Conservation (phyloP, 2,888 invertebrate species). For the Tenthredo mesomela region DNA sequence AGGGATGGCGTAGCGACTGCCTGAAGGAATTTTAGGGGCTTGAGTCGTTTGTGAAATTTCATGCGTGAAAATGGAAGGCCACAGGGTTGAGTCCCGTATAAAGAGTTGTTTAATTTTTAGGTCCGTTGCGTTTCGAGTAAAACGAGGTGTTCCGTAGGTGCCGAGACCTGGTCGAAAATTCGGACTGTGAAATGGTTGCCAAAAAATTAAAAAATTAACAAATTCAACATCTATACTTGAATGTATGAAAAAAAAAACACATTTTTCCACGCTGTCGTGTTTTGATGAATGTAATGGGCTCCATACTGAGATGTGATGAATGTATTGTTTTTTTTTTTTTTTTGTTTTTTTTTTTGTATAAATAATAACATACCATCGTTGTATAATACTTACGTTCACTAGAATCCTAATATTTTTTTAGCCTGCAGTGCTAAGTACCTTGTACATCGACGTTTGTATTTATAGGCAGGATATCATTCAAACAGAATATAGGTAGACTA, state of each 20-base stretch:
- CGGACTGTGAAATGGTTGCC: background rate
- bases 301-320: background rate
- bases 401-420: background rate
- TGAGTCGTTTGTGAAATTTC: conserved; percentile 49
- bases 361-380: background rate
- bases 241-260: background rate
- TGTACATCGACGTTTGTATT: no score
- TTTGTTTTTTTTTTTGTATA: background rate
- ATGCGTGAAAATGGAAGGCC: conserved; percentile 47
- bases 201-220: background rate
- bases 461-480: no score
- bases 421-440: no score
- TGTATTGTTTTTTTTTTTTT: background rate
- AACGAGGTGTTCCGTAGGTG: conserved; percentile 41
- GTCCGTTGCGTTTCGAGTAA: conserved; percentile 35
- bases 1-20: conserved; percentile 18
- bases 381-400: background rate
- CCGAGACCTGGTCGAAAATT: background rate
- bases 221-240: background rate
- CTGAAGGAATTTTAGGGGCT: conserved; percentile 44
- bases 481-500: no score
- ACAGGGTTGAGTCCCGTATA: conserved; percentile 4
- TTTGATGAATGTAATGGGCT: background rate
- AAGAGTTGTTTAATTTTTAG: conserved; percentile 50
- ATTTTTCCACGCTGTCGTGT: background rate